Evolutionary conservation across 2,113 vertebrate genomes (phyloP), one percentile per base, ranked within the genome.

Genomic region (Terrapene triunguis): DNA sequence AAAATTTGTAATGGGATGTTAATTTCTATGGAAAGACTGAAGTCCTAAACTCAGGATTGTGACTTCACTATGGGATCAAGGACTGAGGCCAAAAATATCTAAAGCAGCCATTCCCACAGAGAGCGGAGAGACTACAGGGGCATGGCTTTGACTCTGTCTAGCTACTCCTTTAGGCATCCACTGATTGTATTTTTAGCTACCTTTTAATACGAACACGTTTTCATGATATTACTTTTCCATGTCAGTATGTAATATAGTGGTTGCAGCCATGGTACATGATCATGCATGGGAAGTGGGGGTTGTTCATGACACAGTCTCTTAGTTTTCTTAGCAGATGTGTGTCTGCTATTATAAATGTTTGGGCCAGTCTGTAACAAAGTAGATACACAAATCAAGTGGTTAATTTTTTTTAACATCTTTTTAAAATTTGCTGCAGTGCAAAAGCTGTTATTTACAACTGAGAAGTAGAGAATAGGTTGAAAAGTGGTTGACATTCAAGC

Each of bases 241-340:
- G 3, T 76, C 65, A 9, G 4, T 21, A 38, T 69, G 65, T 6
- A 35, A 2, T 76, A 55, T 57, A 25, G 11, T 86, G 82, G 55
- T 35, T 51, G 27, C 12, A 7, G 14, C 62, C 74, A 3, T 19
- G 16, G 44, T 48, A 1, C 27, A 0, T 25, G 27, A 50, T 1
- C 8, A 65, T 48, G 80, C 8, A 2, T 38, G 47, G 14, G 35
- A 6, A 42, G 85, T 1, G 14, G 21, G 0, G 17, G 35, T n/a
- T 69, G 10, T 19, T n/a, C 3, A 0, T 4, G 0, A 10, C 4
- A n/a, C 29, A 6, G 51, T 35, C 35, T 42, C 0, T 2, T 10
- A 32, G 4, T n/a, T 82, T 69, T n/a, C 65, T n/a, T 69, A 69
- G 44, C 6, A 11, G 69, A 79, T 27, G 25, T 92, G 19, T 44